phyloP scores from a whole-genome alignment of 2,888 invertebrate genomes.

The Ischnus inquisitorius region DNA sequence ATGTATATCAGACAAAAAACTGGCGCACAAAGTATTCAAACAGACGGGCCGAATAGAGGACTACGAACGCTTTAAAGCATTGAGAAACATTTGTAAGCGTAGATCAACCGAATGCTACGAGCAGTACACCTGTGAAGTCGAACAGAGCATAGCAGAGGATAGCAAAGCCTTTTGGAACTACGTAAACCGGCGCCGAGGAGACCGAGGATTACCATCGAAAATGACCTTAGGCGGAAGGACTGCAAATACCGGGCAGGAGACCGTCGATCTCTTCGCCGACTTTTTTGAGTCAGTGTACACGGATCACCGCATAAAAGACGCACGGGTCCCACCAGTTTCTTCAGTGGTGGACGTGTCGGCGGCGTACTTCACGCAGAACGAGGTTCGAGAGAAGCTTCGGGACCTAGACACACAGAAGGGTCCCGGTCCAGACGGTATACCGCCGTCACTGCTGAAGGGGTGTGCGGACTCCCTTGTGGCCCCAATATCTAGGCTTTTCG shows the following conservation, averaged over 20 bases:
- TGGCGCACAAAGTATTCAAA: not conserved
- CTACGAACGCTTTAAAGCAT: not conserved
- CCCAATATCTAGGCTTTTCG: conserved; percentile 49
- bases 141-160: not conserved
- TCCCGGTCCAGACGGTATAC: conserved; percentile 64
- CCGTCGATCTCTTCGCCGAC: not conserved
- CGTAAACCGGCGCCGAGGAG: not conserved
- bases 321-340: no score
- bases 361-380: no score
- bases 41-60: not conserved
- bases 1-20: not conserved
- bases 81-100: not conserved
- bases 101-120: no score
- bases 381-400: no score
- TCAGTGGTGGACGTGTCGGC: no score
- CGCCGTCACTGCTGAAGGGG: conserved; percentile 51
- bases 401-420: conserved; percentile 4
- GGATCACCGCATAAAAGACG: no score
- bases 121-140: not conserved
- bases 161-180: not conserved
- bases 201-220: not conserved
- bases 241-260: not conserved
- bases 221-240: not conserved
- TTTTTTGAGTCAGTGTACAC: not conserved
- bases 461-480: conserved; percentile 36